phyloP scores from a whole-genome alignment of 2,797 vertebrate species.

The Acanthurus leucopareius region DNA sequence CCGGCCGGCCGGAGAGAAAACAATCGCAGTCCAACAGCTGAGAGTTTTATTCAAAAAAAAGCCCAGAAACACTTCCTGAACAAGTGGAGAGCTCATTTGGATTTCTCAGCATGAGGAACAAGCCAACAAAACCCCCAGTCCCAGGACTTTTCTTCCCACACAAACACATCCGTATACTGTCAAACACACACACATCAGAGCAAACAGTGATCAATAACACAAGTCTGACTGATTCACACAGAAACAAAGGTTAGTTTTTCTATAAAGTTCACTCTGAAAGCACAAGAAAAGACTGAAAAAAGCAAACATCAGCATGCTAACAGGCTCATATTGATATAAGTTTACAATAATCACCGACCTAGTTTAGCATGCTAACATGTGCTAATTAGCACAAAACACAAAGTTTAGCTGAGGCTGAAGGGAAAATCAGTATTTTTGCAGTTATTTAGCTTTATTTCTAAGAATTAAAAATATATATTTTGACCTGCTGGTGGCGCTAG shows the following conservation, averaged over 20 bases:
- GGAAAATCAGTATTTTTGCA: too few species aligned
- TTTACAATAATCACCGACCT: neutral
- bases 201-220: constrained; percentile 60
- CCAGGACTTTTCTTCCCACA: constrained; percentile 27
- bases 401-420: neutral
- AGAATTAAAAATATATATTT: too few species aligned
- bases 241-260: constrained; percentile 16
- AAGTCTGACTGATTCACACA: constrained; percentile 7
- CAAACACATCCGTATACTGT: constrained; percentile 45
- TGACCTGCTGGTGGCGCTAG: too few species aligned
- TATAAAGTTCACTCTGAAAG: neutral
- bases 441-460: too few species aligned
- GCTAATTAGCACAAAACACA: neutral
- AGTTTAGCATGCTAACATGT: neutral
- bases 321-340: too few species aligned
- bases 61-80: constrained; percentile 54
- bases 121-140: constrained; percentile 52
- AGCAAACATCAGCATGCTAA: neutral
- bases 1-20: constrained; percentile 31
- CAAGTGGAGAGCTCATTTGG: constrained; percentile 47
- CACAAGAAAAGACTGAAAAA: neutral
- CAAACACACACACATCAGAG: constrained; percentile 64
- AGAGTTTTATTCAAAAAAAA: constrained; percentile 35
- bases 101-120: constrained; percentile 38
- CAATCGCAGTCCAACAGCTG: constrained; percentile 34